Conservation (phyloP, 2,888 invertebrate species). For the Deilephila elpenor region DNA sequence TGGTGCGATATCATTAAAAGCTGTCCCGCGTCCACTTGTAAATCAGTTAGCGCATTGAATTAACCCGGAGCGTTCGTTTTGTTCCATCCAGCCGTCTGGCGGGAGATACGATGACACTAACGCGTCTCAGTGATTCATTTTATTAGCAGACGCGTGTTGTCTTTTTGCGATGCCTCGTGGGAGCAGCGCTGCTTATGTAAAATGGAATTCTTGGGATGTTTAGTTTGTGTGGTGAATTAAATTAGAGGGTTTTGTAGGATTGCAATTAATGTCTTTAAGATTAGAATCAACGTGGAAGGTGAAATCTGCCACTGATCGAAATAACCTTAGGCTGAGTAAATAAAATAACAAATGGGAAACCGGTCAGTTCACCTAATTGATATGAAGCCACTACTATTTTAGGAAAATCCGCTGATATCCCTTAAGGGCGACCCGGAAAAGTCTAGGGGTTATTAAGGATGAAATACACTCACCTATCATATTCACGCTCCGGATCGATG, state of each 20-base stretch:
- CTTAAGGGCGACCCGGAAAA: too few relatives aligned
- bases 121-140: slow-evolving; percentile 21
- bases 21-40: slow-evolving; percentile 15
- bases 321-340: too few relatives aligned
- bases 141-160: slow-evolving; percentile 20
- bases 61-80: slow-evolving; percentile 1
- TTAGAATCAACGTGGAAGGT: not conserved
- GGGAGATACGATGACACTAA: slow-evolving; percentile 23
- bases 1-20: slow-evolving; percentile 1
- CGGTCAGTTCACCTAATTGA: too few relatives aligned
- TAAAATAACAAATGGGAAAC: too few relatives aligned
- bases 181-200: slow-evolving; percentile 2
- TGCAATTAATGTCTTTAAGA: not conserved
- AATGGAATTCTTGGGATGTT: not conserved
- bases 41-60: slow-evolving; percentile 23
- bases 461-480: too few relatives aligned
- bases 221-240: not conserved
- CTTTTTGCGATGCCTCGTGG: slow-evolving; percentile 18
- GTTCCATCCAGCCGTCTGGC: slow-evolving; percentile 11
- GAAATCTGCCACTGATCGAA: too few relatives aligned
- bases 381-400: too few relatives aligned
- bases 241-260: not conserved
- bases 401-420: too few relatives aligned
- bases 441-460: too few relatives aligned
- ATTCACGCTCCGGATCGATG: too few relatives aligned